Percentiles rank a stretch among this genome's conserved stretches.
Evolutionary conservation across 2,113 vertebrate genomes (phyloP).

Genomic region (Carettochelys insculpta): DNA sequence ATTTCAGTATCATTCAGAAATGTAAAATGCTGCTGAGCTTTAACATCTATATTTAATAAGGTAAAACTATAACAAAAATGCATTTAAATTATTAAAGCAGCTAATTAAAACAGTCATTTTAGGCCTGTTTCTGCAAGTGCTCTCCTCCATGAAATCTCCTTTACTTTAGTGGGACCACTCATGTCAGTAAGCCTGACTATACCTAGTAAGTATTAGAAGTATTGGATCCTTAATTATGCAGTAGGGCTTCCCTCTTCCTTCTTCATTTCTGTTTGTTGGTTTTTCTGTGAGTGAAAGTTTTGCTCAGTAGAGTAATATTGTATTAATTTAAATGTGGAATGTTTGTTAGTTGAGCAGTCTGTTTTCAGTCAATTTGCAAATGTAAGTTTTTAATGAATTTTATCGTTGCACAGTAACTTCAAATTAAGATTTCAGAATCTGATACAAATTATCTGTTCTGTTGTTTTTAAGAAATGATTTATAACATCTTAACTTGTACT

Average conservation of each 20-base stretch:
- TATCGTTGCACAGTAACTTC: not conserved
- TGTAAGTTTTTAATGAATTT: not conserved
- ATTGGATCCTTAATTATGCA: not conserved
- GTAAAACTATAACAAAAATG: not conserved
- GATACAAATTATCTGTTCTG: not conserved
- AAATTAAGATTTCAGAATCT: not conserved
- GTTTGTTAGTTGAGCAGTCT: not conserved
- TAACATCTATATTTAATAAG: not conserved
- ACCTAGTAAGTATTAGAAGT: not conserved
- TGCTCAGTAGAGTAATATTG: not conserved
- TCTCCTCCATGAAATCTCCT: not conserved
- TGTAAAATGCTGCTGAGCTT: not conserved
- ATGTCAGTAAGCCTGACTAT: not conserved
- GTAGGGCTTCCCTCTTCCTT: not conserved
- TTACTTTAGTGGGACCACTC: not conserved
- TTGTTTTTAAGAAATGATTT: not conserved
- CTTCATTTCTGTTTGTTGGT: not conserved
- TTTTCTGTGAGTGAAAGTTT: not conserved
- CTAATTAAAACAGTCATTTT: not conserved
- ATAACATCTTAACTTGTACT: not conserved
- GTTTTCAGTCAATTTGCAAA: not conserved
- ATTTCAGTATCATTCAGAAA: not conserved
- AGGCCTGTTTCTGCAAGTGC: not conserved
- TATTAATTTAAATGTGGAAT: not conserved
- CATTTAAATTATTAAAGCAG: not conserved